Evolutionary conservation across 2,113 vertebrate species (phyloP).

Genomic region (Peromyscus polionotus): DNA sequence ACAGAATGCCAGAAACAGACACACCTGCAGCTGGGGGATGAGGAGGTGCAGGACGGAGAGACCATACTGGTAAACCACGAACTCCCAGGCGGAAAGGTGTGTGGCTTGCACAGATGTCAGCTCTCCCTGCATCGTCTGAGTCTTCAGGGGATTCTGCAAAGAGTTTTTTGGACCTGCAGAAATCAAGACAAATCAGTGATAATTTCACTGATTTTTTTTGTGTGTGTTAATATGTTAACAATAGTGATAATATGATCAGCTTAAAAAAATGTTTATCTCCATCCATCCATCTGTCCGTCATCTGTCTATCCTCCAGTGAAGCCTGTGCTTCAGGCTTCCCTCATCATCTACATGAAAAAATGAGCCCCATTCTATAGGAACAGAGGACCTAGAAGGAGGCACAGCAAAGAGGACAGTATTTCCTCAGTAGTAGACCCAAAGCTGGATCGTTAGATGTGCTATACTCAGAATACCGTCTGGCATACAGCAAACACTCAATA

Average conservation of each 20-base stretch:
- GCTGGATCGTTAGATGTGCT: neutral
- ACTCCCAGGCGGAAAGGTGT: constrained; percentile 90
- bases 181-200: neutral
- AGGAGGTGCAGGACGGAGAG: constrained; percentile 89
- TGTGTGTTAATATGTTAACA: neutral
- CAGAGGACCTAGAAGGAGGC: neutral
- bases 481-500: neutral
- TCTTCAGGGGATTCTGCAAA: constrained; percentile 86
- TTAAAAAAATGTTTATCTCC: constrained; percentile 37
- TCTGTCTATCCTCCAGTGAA: neutral
- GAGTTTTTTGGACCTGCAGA: constrained; percentile 70
- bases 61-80: constrained; percentile 91
- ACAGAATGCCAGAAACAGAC: constrained; percentile 54
- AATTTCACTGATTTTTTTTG: constrained; percentile 33
- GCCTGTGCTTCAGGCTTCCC: neutral
- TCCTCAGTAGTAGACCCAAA: neutral
- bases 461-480: neutral
- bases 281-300: neutral
- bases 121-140: constrained; percentile 86
- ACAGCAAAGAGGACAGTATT: constrained; percentile 4
- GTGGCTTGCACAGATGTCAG: constrained; percentile 82
- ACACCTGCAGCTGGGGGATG: constrained; percentile 87
- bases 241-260: neutral
- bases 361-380: neutral
- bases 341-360: neutral